A percentile compares a stretch with the other conserved stretches of the same genome.
phyloP scores from a whole-genome alignment of 37 sponge, comb jelly and placozoan genomes.

The Oopsacas minuta region DNA sequence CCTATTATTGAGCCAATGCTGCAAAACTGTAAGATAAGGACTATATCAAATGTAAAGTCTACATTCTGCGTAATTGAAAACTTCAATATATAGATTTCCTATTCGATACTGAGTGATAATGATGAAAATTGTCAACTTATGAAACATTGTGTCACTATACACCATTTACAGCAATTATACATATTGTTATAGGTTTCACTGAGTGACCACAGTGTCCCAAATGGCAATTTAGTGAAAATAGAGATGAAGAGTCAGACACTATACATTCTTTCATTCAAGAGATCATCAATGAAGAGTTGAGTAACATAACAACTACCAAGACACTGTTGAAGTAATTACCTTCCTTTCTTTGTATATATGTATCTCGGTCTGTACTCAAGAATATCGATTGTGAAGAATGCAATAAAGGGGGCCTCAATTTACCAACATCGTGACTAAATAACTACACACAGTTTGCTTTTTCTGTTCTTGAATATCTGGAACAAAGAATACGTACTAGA shows the following conservation, averaged over 20 bases:
- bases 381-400: slow-evolving; percentile 18
- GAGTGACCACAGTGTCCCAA: too few relatives aligned
- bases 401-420: slow-evolving; percentile 8
- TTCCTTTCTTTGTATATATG: slow-evolving; percentile 12
- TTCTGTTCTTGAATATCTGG: slow-evolving; percentile 14
- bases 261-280: slow-evolving; percentile 15
- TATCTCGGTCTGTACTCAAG: neutral
- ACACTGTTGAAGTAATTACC: slow-evolving; percentile 9
- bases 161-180: too few relatives aligned
- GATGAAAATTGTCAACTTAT: too few relatives aligned
- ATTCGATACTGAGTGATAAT: too few relatives aligned
- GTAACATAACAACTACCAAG: neutral
- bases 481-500: slow-evolving; percentile 9
- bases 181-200: too few relatives aligned
- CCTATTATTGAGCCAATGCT: too few relatives aligned
- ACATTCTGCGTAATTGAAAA: too few relatives aligned
- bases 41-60: too few relatives aligned
- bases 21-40: too few relatives aligned
- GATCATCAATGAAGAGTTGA: slow-evolving; percentile 13
- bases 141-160: too few relatives aligned
- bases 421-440: slow-evolving; percentile 16
- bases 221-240: too few relatives aligned
- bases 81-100: too few relatives aligned
- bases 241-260: slow-evolving; percentile 10
- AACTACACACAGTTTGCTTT: slow-evolving; percentile 17